Percentiles rank a stretch among this genome's conserved stretches.
Evolutionary conservation across 2,888 invertebrate species (phyloP).

Genomic region (Temnothorax ravouxi): DNA sequence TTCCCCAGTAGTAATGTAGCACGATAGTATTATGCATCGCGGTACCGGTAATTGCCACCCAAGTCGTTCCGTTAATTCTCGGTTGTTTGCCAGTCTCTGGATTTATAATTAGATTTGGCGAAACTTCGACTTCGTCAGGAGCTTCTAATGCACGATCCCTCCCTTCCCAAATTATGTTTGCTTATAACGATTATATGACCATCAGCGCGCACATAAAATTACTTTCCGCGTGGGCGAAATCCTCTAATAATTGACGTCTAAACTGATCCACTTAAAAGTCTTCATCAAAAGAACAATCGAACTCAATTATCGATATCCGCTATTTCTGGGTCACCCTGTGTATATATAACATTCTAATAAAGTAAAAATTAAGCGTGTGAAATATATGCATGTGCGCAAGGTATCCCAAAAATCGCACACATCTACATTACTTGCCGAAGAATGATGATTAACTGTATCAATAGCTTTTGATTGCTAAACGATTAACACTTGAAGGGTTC

Average conservation of each 20-base stretch:
- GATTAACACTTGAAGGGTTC: not conserved
- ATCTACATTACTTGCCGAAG: slow-evolving; percentile 3
- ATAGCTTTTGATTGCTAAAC: not conserved
- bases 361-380: slow-evolving; percentile 72
- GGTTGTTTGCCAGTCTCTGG: slow-evolving; percentile 44
- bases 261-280: slow-evolving; percentile 1
- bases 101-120: slow-evolving; percentile 32
- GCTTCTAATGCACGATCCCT: not conserved
- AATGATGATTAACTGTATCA: not conserved
- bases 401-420: slow-evolving; percentile 6
- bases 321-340: slow-evolving; percentile 42
- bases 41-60: slow-evolving; percentile 66
- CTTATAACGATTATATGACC: slow-evolving; percentile 16
- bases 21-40: slow-evolving; percentile 63
- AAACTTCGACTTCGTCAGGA: not conserved
- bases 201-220: not conserved
- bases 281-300: slow-evolving; percentile 5
- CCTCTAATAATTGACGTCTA: not conserved
- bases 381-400: slow-evolving; percentile 73
- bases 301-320: not conserved
- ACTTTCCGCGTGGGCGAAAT: slow-evolving; percentile 2
- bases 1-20: slow-evolving; percentile 25
- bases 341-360: slow-evolving; percentile 73
- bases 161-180: not conserved
- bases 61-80: slow-evolving; percentile 58